Conservation (phyloP, 2,113 vertebrate species). For the Ictidomys tridecemlineatus region DNA sequence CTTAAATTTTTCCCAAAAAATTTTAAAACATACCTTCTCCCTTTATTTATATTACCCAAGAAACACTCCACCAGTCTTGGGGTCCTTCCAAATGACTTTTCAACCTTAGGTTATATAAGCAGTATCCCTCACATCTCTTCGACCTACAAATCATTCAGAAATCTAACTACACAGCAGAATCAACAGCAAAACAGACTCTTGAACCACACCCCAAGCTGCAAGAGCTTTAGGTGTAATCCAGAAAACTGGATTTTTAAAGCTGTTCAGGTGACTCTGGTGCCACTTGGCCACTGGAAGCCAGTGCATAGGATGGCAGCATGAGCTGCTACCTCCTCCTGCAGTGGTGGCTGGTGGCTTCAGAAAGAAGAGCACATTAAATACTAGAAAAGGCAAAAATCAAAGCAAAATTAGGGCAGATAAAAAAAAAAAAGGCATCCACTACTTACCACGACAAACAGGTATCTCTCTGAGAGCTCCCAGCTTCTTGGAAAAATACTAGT, state of each 20-base stretch:
- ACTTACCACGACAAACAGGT: slow-evolving; percentile 94
- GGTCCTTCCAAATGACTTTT: not conserved
- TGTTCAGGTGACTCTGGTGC: not conserved
- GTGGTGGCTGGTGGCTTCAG: not conserved
- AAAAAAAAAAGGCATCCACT: slow-evolving; percentile 23
- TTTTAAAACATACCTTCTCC: not conserved
- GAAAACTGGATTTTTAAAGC: not conserved
- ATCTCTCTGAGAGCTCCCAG: slow-evolving; percentile 90
- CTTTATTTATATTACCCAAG: not conserved
- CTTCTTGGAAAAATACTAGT: slow-evolving; percentile 92
- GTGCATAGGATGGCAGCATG: accelerated
- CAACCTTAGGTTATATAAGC: not conserved
- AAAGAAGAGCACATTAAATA: not conserved
- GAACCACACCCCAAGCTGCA: not conserved
- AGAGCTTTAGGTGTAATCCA: not conserved
- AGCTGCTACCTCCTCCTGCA: too few relatives aligned
- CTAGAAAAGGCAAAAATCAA: not conserved
- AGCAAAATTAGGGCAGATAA: not conserved
- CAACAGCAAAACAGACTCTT: not conserved
- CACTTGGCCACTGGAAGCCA: not conserved
- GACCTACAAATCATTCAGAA: not conserved
- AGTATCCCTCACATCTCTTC: not conserved
- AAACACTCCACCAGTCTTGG: not conserved
- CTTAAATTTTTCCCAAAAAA: slow-evolving; percentile 25
- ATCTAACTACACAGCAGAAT: not conserved